Base-by-base conservation (phyloP, 2,113 vertebrate genomes). In the Myodes glareolus region DNA sequence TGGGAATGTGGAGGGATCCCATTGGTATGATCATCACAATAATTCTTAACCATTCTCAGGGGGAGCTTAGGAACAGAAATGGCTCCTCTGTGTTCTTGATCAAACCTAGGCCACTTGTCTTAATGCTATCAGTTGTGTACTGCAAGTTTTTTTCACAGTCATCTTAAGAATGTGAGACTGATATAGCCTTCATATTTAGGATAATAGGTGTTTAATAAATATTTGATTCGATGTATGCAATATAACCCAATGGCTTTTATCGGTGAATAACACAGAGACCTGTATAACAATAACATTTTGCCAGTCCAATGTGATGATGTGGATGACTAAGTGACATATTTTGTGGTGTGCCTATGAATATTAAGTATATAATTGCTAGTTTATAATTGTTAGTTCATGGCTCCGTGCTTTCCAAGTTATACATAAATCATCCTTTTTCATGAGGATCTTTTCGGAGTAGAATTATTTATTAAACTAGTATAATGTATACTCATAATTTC, bases 1-100 rank as follows among this genome's bases (percentile, higher is more conserved):
- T 27, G 39, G 36, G 4, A 7, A 8, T 0, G 3, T 7, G 47
- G 3, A 75, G 14, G n/a, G 55, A 39, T 0, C 9, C 17, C 63
- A 65, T 5, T 78, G 11, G 12, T 13, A 8, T 31, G 9, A 3
- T 72, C 33, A 36, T 47, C 68, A 70, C 23, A 19, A 1, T 0
- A 58, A 6, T 77, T 23, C 36, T 82, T 5, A 29, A 33, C 1
- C 17, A 72, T 89, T 61, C 27, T 8, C 5, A 0, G 0, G 3
- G 27, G 31, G 4, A 39, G 5, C 31, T 80, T 19, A 19, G 21
- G 0, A 65, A 13, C 67, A 70, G 42, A 5, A 14, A 63, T 39
- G 21, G 19, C 13, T 67, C 13, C 36, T 1, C 11, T 0, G 11
- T 75, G 39, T 7, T 50, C 17, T 25, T 39, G 16, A 47, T 29